phyloP scores from a whole-genome alignment of 2,888 invertebrate genomes.

The Augochlorella aurata region DNA sequence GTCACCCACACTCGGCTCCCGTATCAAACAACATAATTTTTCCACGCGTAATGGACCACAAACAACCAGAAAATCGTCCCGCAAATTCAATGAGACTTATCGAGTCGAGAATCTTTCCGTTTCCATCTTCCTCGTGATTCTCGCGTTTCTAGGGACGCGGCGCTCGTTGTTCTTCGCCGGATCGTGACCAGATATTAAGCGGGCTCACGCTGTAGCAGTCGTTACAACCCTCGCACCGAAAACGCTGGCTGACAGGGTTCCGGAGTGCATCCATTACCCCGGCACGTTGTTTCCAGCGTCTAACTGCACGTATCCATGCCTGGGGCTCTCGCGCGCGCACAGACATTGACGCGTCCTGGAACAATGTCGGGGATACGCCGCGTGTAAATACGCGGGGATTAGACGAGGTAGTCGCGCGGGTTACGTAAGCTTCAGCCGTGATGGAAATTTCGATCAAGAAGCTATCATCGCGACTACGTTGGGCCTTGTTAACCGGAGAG shows the following conservation, averaged over 20 bases:
- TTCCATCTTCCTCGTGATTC: background rate
- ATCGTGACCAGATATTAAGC: conserved; percentile 16
- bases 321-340: background rate
- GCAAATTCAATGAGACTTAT: conserved; percentile 15
- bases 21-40: conserved; percentile 63
- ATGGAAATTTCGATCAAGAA: conserved; percentile 32
- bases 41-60: conserved; percentile 16
- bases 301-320: conserved; percentile 52
- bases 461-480: conserved; percentile 18
- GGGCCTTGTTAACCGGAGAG: conserved; percentile 1
- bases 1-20: conserved; percentile 32
- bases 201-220: conserved; percentile 46
- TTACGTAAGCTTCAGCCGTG: conserved; percentile 18
- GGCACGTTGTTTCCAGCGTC: conserved; percentile 49
- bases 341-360: background rate
- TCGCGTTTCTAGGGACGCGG: background rate
- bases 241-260: conserved; percentile 53
- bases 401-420: background rate
- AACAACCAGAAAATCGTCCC: conserved; percentile 47
- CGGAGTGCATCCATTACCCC: conserved; percentile 58
- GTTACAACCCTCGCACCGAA: conserved; percentile 46
- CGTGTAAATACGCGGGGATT: background rate
- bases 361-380: background rate
- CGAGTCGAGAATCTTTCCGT: conserved; percentile 14
- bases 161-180: background rate